Evolutionary conservation across 2,888 invertebrate genomes (phyloP), one percentile per base, ranked within the genome.

Genomic region (Tetropium fuscum): DNA sequence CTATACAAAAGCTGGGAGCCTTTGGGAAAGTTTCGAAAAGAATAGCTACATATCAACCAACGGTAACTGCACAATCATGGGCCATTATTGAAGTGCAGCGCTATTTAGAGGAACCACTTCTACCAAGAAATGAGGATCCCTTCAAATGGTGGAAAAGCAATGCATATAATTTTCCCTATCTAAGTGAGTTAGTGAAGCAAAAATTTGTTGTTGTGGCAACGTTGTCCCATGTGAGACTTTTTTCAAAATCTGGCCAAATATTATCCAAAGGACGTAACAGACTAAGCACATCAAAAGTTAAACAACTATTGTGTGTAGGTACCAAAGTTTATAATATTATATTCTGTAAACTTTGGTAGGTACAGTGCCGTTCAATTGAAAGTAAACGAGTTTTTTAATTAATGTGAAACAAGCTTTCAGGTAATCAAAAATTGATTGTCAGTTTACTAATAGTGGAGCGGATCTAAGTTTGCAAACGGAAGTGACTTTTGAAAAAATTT

Each of bases 21-120:
- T n/a, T n/a, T n/a, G n/a, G n/a, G n/a, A n/a, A n/a, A n/a, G n/a
- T n/a, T n/a, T n/a, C n/a, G n/a, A n/a, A 53, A 22, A 58, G 53
- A 53, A 40, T 30, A 27, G 18, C 30, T 11, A 18, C 19, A 25
- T 27, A 56, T 25, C 25, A 32, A n/a, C 58, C 60, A n/a, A 11
- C 10, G 7, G 45, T 48, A 0, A 34, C 56, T 18, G 44, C 56
- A 6, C 41, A 44, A 15, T 60, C 67, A 11, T 56, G 53, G 30
- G 64, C 67, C 6, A 57, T 67, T 18, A 59, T 65, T 16, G 64
- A 63, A 20, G 34, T 59, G 1, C 60, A 67, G 25, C 34, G 67
- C 6, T 67, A 67, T 32, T 10, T 63, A 13, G 60, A 66, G 16
- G 63, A 61, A 16, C 58, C 56, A 15, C 53, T 16, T 2, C 43